Evolutionary conservation across 2,113 vertebrate species (phyloP).

Genomic region (Axis porcinus): DNA sequence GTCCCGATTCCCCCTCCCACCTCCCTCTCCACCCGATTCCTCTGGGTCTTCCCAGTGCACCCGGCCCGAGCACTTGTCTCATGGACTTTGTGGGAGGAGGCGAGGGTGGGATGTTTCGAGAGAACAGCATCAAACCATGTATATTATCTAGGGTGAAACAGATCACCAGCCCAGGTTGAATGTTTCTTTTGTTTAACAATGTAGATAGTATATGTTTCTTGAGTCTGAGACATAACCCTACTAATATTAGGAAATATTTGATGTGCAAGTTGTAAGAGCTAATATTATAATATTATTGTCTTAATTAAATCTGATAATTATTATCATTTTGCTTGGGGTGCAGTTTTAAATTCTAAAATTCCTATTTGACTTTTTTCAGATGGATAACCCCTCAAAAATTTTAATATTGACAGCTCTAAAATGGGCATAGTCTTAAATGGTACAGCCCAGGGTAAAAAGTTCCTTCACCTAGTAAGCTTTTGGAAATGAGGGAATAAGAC

Average conservation of each 20-base stretch:
- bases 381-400: not conserved
- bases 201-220: not conserved
- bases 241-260: not conserved
- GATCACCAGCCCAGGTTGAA: too few species aligned
- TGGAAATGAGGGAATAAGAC: not conserved
- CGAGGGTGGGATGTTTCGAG: too few species aligned
- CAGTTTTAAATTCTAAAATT: not conserved
- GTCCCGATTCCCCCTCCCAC: too few species aligned
- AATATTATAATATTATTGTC: not conserved
- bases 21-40: too few species aligned
- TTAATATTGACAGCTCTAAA: not conserved
- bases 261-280: not conserved
- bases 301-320: not conserved
- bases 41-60: too few species aligned
- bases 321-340: not conserved
- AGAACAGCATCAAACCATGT: too few species aligned
- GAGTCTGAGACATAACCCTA: not conserved
- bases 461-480: not conserved
- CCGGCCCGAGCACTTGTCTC: too few species aligned
- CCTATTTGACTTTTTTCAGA: not conserved
- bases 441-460: not conserved
- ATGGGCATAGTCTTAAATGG: not conserved
- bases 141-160: too few species aligned
- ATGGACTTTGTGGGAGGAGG: too few species aligned
- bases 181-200: not conserved